Evolutionary conservation across 2,797 vertebrate genomes (phyloP), one percentile per base, ranked within the genome.

Genomic region (Crenuchus spilurus): DNA sequence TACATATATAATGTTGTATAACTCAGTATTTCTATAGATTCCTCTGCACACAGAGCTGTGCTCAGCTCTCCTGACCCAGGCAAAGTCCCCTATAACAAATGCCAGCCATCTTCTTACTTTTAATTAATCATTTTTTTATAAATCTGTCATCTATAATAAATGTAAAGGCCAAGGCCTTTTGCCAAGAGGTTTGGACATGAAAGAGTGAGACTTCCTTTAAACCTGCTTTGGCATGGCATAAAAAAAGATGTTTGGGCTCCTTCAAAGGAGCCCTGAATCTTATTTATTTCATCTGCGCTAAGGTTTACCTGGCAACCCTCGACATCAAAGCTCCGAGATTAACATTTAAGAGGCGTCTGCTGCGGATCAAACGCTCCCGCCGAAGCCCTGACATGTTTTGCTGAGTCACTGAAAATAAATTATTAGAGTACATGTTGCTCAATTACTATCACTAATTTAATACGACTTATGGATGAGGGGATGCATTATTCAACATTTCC

Each of bases 261-360:
- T 90, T 92, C 88, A 92, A 91, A 92, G 89, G 84, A 88, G 86
- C 39, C 70, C 78, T 86, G 89, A 84, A 89, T 91, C 86, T 84
- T 91, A 89, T 90, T 90, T 87, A 91, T 87, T 88, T 87, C 84
- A 88, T 87, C 83, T 88, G 84, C 86, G 80, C 77, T 82, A 62
- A 85, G 78, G 85, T 88, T 89, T 90, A 88, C 84, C 79, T 87
- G 82, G 81, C 75, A 87, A 84, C 80, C 82, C 77, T 82, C 83
- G 65, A 88, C 87, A 89, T 92, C 87, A 92, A 91, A 90, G 89
- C 88, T 87, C 78, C 78, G 76, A 85, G 79, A 90, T 87, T 87
- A 86, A 86, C 86, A 89, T 90, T 88, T 88, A 55, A 77, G 84
- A 82, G 74, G 84, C 78, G 83, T 76, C 73, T 84, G 71, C 79